Evolutionary conservation across 2,797 vertebrate species (phyloP).

Genomic region (Cynodonichthys magdalenae): DNA sequence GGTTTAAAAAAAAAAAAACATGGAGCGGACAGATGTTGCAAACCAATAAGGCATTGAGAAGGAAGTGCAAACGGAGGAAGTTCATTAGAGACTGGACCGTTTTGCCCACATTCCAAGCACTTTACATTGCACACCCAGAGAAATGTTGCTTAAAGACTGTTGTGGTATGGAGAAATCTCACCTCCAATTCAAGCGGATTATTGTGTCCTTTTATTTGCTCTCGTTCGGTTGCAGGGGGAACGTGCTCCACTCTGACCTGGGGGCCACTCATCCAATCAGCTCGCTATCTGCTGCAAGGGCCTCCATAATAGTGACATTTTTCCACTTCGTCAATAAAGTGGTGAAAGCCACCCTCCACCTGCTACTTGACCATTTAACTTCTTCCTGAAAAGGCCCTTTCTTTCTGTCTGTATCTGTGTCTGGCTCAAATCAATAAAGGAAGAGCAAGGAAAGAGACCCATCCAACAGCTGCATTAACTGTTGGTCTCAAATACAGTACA

Average conservation of each 20-base stretch:
- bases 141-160: constrained; percentile 69
- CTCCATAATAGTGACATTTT: constrained; percentile 89
- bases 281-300: constrained; percentile 85
- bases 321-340: constrained; percentile 88
- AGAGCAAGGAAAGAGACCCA: constrained; percentile 79
- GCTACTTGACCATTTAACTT: constrained; percentile 90
- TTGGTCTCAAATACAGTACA: constrained; percentile 67
- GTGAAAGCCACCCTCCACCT: constrained; percentile 86
- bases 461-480: constrained; percentile 78
- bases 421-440: constrained; percentile 86
- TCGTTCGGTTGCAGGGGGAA: constrained; percentile 82
- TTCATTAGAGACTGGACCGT: constrained; percentile 54
- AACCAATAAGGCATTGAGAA: constrained; percentile 45
- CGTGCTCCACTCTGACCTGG: constrained; percentile 81
- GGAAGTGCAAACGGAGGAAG: constrained; percentile 44
- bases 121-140: constrained; percentile 52
- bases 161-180: constrained; percentile 75
- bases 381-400: constrained; percentile 86
- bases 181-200: constrained; percentile 80
- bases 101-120: constrained; percentile 53
- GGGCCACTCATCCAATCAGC: constrained; percentile 87
- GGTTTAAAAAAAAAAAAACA: constrained; percentile 45
- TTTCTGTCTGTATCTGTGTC: constrained; percentile 82
- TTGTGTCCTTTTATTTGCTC: constrained; percentile 81
- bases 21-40: constrained; percentile 32